A percentile compares a stretch with the other conserved stretches of the same genome.
Evolutionary conservation across 1,140 invertebrate genomes (phyloP).

Genomic region (Listronotus bonariensis): DNA sequence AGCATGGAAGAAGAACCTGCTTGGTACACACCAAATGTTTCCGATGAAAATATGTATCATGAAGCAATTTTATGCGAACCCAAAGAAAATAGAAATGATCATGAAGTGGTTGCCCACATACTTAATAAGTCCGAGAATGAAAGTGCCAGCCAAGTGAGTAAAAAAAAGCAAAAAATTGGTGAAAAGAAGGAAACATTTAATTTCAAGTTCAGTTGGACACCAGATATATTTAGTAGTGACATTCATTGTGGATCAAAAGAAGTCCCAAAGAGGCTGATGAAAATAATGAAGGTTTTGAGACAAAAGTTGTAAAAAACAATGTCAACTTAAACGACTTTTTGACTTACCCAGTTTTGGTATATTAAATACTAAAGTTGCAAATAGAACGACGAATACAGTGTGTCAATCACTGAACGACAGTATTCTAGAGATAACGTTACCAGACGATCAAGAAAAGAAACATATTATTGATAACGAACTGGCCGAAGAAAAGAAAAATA

Average conservation of each 20-base stretch:
- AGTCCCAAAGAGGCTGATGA: no score
- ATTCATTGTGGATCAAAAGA: neutral
- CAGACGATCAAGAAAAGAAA: slow-evolving; percentile 2
- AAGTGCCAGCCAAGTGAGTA: no score
- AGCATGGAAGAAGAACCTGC: neutral
- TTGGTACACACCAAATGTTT: neutral
- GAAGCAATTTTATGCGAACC: neutral
- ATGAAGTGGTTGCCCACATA: no score
- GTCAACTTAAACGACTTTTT: no score
- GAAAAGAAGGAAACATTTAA: neutral
- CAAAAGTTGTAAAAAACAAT: no score
- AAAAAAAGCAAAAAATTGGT: no score
- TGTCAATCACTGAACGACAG: neutral
- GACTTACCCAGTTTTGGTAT: no score
- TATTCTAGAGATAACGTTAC: slow-evolving; percentile 2
- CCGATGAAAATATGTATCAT: neutral
- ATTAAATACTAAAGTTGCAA: no score
- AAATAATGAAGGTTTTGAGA: no score
- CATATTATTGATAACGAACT: slow-evolving; percentile 17
- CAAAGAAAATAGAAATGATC: neutral
- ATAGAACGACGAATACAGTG: neutral
- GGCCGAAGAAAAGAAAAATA: neutral
- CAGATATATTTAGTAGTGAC: slow-evolving; percentile 1
- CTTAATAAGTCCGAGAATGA: no score
- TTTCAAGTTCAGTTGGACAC: neutral